Evolutionary conservation across 2,113 vertebrate genomes (phyloP).

Genomic region (Corythoichthys intestinalis): DNA sequence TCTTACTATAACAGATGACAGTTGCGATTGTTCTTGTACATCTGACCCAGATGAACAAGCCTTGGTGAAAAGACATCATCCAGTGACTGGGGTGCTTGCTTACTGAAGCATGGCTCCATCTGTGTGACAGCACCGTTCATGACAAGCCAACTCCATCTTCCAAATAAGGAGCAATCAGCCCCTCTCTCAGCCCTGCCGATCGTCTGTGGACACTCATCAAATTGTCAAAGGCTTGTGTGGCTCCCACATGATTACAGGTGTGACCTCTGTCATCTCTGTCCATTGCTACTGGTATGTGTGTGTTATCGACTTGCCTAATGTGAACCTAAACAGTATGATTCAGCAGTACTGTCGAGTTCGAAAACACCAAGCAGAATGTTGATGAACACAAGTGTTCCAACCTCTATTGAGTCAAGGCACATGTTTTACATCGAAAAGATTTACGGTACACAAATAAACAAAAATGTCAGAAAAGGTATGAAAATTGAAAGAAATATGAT

Average conservation of each 20-base stretch:
- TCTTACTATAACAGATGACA: neutral
- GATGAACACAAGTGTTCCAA: slow-evolving; percentile 31
- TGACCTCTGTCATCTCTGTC: slow-evolving; percentile 53
- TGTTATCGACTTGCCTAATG: slow-evolving; percentile 53
- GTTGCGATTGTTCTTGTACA: slow-evolving; percentile 10
- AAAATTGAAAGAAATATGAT: no score
- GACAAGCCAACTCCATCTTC: slow-evolving; percentile 50
- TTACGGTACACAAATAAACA: no score
- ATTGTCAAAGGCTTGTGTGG: slow-evolving; percentile 62
- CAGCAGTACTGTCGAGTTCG: slow-evolving; percentile 58
- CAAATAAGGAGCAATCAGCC: slow-evolving; percentile 55
- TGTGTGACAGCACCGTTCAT: slow-evolving; percentile 45
- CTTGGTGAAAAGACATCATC: slow-evolving; percentile 10
- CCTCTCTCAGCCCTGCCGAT: slow-evolving; percentile 34
- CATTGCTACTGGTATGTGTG: slow-evolving; percentile 17
- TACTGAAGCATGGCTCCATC: slow-evolving; percentile 40
- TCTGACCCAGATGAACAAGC: slow-evolving; percentile 11
- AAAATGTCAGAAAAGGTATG: no score
- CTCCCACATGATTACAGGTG: slow-evolving; percentile 64
- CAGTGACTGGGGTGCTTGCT: slow-evolving; percentile 24
- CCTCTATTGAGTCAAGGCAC: no score
- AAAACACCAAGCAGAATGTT: slow-evolving; percentile 34
- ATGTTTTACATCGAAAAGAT: no score
- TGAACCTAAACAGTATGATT: slow-evolving; percentile 61
- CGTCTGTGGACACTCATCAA: slow-evolving; percentile 55